Conservation (phyloP, 2,797 vertebrate genomes). For the Epinephelus awoara region DNA sequence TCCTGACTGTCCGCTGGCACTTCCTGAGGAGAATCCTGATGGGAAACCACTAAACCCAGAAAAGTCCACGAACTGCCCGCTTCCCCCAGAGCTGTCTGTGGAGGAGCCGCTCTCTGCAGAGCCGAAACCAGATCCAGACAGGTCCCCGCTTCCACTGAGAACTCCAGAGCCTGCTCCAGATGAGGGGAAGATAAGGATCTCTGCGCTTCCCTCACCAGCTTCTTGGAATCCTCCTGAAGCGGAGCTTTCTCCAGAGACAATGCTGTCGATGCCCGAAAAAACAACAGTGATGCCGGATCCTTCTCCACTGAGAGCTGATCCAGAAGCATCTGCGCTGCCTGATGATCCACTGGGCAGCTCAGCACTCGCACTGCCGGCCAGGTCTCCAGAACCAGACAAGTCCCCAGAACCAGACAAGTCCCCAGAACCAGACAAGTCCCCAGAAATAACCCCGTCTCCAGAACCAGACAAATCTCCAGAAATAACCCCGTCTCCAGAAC, state of each 20-base stretch:
- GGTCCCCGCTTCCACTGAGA: slow-evolving; percentile 72
- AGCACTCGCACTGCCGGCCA: slow-evolving; percentile 31
- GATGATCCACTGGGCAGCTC: slow-evolving; percentile 54
- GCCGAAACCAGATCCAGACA: slow-evolving; percentile 64
- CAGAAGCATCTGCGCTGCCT: slow-evolving; percentile 58
- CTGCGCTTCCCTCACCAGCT: slow-evolving; percentile 76
- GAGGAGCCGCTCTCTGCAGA: slow-evolving; percentile 65
- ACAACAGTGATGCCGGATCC: slow-evolving; percentile 66
- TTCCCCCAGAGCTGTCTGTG: slow-evolving; percentile 61
- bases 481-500: not conserved
- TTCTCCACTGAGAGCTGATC: slow-evolving; percentile 76
- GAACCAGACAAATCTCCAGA: slow-evolving; percentile 32
- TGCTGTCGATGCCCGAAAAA: slow-evolving; percentile 64
- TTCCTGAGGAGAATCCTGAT: slow-evolving; percentile 81
- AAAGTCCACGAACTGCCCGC: slow-evolving; percentile 69
- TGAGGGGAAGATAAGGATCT: slow-evolving; percentile 64
- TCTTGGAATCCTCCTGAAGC: slow-evolving; percentile 78
- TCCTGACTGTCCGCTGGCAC: slow-evolving; percentile 72
- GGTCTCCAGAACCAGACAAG: slow-evolving; percentile 38
- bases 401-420: slow-evolving; percentile 18
- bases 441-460: slow-evolving; percentile 13
- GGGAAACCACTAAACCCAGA: slow-evolving; percentile 86
- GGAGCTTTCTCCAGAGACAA: slow-evolving; percentile 66
- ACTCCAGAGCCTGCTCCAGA: slow-evolving; percentile 74
- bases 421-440: slow-evolving; percentile 24